Base-by-base conservation (phyloP, 30 jellyfish, hydroid and myxozoan genomes). In the Cassiopea xamachana region DNA sequence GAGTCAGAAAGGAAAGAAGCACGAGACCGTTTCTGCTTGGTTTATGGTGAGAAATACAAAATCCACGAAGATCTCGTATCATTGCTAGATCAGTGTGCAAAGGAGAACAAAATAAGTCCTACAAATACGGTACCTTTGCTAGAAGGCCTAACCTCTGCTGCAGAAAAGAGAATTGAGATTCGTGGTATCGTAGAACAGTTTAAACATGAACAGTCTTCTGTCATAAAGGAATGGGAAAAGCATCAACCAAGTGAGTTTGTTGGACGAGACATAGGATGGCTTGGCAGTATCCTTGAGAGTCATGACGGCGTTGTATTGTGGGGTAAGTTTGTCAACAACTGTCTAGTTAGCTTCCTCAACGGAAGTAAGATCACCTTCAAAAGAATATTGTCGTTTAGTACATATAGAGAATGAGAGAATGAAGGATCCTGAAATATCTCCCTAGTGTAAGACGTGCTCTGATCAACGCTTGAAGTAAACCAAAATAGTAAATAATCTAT, bases 261-360 rank as follows among this genome's bases (percentile, higher is more conserved):
- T 13, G 88, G 88, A 7, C 69, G 94, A 61, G 94, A 87, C 46
- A 47, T 76, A 5, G 18, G 70, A 1, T 43, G 80, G 80, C 84
- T 87, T 10, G 94, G 77, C 49, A 51, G 71, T 60, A 69, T 60
- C 7, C n/a, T 87, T 12, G 86, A 76, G 39, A 17, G 18, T 18
- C 16, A 45, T 15, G 9, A 67, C 10, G 83, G 94, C 17, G 89
- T 87, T 2, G 45, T 87, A 1, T 46, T 87, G 61, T 87, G 89
- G 88, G 94, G 94, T 82, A 64, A n/a, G 77, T 80, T 51, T 51
- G 64, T 51, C n/a, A n/a, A n/a, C n/a, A n/a, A n/a, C n/a, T n/a
- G n/a, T n/a, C n/a, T n/a, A n/a, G n/a, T n/a, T n/a, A n/a, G n/a
- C n/a, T n/a, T n/a, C n/a, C n/a, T n/a, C n/a, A n/a, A n/a, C n/a